Evolutionary conservation across 2,888 invertebrate genomes (phyloP), one percentile per base, ranked within the genome.

Genomic region (Drosophila incognita): DNA sequence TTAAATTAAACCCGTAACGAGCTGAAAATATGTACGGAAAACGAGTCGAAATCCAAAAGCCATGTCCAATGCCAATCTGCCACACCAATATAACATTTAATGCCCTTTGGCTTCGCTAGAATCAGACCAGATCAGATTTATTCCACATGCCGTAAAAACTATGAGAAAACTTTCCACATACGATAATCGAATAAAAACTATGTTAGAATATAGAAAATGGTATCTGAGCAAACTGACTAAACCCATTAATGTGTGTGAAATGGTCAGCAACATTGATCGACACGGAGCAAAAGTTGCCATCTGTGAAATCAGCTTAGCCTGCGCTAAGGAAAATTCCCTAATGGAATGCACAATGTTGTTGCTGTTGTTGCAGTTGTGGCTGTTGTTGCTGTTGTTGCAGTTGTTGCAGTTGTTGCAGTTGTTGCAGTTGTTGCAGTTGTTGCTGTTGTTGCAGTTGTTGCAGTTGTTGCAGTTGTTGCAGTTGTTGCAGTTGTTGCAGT

Each of bases 1-100:
- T 74, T 69, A 66, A 74, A 79, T 69, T 52, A 71, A 72, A 68
- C 35, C 53, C 58, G 51, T 69, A 82, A 73, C 76, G 79, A 81
- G 73, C 66, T 70, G 66, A 71, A 79, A 81, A 75, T 75, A 72
- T 72, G 66, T 29, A 51, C 59, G 54, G 51, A 69, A 67, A 71
- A 61, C 57, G 63, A 58, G 46, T 59, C 49, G 59, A 49, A 51
- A 29, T 42, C 40, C 33, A 69, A 51, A 71, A 75, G 71, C 64
- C 69, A 33, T 21, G 11, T 13, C 11, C 11, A 11, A 21, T 6
- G 21, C 59, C 48, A 46, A 60, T 58, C 57, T 42, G 38, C 7
- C 40, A 71, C 48, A 49, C 56, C 35, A 38, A 56, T 56, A 49
- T 21, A 24, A 8, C 18, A 46, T 53, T 74, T 35, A 52, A 53